These are phyloP conservation scores for Pantala flavescens DNA, from an alignment of 1,140 invertebrate species.

Conservation along the genomic window DNA sequence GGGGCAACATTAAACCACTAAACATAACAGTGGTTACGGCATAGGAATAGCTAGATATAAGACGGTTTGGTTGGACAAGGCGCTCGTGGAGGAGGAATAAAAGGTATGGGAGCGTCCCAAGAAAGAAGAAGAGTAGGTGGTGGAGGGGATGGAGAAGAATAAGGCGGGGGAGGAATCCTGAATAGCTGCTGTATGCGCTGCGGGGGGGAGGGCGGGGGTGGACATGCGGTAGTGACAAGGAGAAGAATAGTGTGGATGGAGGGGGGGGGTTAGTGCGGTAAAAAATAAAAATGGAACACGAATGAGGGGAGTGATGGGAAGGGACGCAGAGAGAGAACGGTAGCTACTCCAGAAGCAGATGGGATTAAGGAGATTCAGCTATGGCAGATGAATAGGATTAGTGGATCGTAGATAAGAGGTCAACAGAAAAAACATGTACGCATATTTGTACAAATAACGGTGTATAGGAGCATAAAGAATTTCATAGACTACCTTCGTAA, in stretches of 20 bases:
- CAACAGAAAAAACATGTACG: too few species aligned
- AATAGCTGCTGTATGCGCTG: background rate
- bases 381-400: background rate
- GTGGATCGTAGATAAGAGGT: background rate
- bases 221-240: background rate
- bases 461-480: too few species aligned
- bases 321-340: background rate
- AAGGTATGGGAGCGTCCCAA: background rate
- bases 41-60: too few species aligned
- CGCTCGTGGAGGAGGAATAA: too few species aligned
- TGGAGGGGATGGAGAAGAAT: background rate
- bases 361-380: too few species aligned
- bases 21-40: too few species aligned
- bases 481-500: too few species aligned
- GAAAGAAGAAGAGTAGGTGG: background rate
- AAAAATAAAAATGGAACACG: background rate
- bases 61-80: too few species aligned
- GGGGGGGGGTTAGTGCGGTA: background rate
- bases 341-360: background rate
- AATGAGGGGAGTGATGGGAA: background rate
- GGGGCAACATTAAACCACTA: too few species aligned
- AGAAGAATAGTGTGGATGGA: background rate
- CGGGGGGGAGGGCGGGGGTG: background rate
- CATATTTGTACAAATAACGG: too few species aligned
- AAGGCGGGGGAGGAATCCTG: background rate